Base-by-base conservation (phyloP, 2,113 vertebrate genomes). In the Synchiropus splendidus region DNA sequence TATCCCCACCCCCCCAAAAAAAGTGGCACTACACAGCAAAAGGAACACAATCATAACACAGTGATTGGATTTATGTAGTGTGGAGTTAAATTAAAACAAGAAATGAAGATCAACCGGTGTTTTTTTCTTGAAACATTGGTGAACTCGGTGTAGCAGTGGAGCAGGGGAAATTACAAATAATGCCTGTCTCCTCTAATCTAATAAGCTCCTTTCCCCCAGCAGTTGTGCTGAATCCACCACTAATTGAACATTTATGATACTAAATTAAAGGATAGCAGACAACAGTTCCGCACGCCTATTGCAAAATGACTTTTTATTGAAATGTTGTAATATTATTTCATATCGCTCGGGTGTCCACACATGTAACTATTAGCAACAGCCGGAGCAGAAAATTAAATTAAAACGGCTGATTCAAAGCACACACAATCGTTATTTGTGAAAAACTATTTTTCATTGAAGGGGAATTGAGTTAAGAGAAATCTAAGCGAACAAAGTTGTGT, bases 171-270 rank as follows among this genome's bases (percentile, higher is more conserved):
- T 59, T 41, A 46, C 34, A 57, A 62, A 55, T 58, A 58, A 71
- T 33, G 39, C 47, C 42, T 41, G 48, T 57, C 58, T 58, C 18
- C 48, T 21, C 21, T 27, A 27, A 27, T 27, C 21, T 27, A 27
- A 27, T 27, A 27, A 27, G 21, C 21, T 27, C 8, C 21, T 27
- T 27, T 27, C 21, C 21, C 8, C 21, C 36, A 42, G 34, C 16
- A 18, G 48, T 59, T 36, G 30, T 63, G 55, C 47, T 51, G 48
- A 59, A 65, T 57, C 61, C 59, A 47, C 36, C 34, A 18, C 37
- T 9, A 57, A 64, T 67, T 62, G 30, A 67, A 59, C 48, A 48
- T 69, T 66, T 69, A 64, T 57, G 61, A 51, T 39, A 18, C 43
- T 36, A 52, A 66, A 66, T 52, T 44, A 54, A 40, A 27, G 46